Conservation (phyloP, 2,888 invertebrate species). For the Rhopalosiphum nymphaeae region DNA sequence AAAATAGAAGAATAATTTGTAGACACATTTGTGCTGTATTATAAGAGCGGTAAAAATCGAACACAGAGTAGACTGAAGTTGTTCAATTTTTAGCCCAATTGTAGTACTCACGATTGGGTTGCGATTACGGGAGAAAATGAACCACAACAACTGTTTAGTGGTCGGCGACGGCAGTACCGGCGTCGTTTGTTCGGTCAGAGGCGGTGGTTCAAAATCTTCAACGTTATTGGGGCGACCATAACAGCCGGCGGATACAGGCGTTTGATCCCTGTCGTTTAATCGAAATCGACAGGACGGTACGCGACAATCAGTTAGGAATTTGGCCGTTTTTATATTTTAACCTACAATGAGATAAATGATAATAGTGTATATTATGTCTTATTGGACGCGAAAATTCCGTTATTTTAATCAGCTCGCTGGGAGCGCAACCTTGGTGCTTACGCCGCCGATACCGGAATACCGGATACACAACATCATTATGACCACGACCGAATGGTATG, state of each 20-base stretch:
- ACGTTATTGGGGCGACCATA: background rate
- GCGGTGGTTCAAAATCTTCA: background rate
- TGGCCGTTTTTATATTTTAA: slow-evolving; percentile 35
- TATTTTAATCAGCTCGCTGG: slow-evolving; percentile 49
- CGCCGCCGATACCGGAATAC: slow-evolving; percentile 25
- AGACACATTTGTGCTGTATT: background rate
- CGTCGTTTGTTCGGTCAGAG: background rate
- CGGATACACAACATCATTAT: slow-evolving; percentile 5
- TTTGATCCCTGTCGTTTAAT: background rate
- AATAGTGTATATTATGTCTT: slow-evolving; percentile 15
- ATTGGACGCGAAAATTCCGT: slow-evolving; percentile 51
- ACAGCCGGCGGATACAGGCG: background rate
- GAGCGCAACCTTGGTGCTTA: background rate
- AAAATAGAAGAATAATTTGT: background rate
- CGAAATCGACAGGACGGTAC: background rate
- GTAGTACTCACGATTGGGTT: background rate
- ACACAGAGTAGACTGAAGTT: background rate
- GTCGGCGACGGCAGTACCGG: background rate
- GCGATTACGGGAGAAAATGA: background rate
- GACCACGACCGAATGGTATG: background rate
- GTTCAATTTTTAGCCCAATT: background rate
- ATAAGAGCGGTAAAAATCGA: background rate
- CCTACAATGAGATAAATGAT: slow-evolving; percentile 48
- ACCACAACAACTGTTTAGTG: background rate
- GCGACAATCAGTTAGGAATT: background rate